A percentile compares a stretch with the other conserved stretches of the same genome.
Conservation (phyloP, 2,888 invertebrate genomes). For the Entomobrya proxima region DNA sequence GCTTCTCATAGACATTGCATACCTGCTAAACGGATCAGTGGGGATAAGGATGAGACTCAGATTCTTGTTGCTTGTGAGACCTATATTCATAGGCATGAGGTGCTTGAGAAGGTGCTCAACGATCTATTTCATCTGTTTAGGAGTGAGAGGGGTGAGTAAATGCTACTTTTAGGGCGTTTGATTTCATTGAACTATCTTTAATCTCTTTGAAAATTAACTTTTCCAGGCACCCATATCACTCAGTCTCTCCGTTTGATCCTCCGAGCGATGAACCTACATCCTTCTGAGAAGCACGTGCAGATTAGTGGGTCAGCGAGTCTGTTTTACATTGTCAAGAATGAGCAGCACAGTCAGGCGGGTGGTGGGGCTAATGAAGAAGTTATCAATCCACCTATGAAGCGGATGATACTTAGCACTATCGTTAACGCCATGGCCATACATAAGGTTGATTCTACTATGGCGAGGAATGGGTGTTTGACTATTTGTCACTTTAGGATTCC, state of each 20-base stretch:
- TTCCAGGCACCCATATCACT: slow-evolving; percentile 79
- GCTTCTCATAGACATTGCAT: slow-evolving; percentile 87
- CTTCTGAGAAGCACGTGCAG: slow-evolving; percentile 92
- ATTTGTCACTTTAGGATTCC: slow-evolving; percentile 97
- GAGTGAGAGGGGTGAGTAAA: slow-evolving; percentile 85
- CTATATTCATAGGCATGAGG: slow-evolving; percentile 90
- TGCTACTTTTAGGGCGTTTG: background rate
- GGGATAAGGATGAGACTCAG: slow-evolving; percentile 93
- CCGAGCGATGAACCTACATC: slow-evolving; percentile 92
- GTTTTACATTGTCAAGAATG: slow-evolving; percentile 95
- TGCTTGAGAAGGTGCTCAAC: slow-evolving; percentile 90
- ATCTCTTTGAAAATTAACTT: background rate
- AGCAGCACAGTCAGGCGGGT: slow-evolving; percentile 84
- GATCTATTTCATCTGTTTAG: slow-evolving; percentile 93
- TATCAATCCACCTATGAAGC: slow-evolving; percentile 80
- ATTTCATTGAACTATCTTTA: background rate
- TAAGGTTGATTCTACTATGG: slow-evolving; percentile 92
- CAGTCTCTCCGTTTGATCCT: slow-evolving; percentile 89
- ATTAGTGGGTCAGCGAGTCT: slow-evolving; percentile 89
- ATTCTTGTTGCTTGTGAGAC: slow-evolving; percentile 88
- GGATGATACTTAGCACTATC: slow-evolving; percentile 86
- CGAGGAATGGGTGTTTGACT: slow-evolving; percentile 96
- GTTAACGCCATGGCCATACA: slow-evolving; percentile 93
- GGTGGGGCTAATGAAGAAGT: slow-evolving; percentile 78
- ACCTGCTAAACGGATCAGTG: slow-evolving; percentile 84